A percentile compares a stretch with the other conserved stretches of the same genome.
Conservation (phyloP, 2,888 invertebrate genomes). For the Drosophila mulleri region DNA sequence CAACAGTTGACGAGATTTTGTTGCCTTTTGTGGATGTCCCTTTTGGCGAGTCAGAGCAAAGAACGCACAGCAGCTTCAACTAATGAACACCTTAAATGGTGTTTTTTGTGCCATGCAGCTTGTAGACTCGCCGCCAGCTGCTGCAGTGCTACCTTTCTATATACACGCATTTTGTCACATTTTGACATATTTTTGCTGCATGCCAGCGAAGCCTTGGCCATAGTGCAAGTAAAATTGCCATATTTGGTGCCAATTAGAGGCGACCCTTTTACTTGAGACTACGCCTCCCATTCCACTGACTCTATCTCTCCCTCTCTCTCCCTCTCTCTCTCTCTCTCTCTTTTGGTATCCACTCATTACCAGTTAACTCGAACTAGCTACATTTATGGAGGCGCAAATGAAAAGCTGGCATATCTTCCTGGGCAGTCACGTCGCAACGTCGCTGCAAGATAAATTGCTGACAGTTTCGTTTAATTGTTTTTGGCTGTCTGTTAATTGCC, state of each 20-base stretch:
- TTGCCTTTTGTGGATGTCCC: conserved; percentile 80
- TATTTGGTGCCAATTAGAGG: conserved; percentile 83
- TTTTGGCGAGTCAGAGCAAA: conserved; percentile 30
- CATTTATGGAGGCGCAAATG: conserved; percentile 83
- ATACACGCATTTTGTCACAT: conserved; percentile 80
- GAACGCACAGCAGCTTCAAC: conserved; percentile 33
- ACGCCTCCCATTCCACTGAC: conserved; percentile 5
- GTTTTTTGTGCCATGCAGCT: conserved; percentile 24
- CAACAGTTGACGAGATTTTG: conserved; percentile 82
- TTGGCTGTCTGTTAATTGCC: conserved; percentile 70
- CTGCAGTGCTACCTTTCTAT: conserved; percentile 38
- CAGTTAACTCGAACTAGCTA: conserved; percentile 54
- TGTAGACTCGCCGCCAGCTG: conserved; percentile 23
- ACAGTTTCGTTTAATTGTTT: conserved; percentile 77
- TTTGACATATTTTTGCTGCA: conserved; percentile 77
- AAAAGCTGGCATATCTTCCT: conserved; percentile 68
- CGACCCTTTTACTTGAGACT: conserved; percentile 69
- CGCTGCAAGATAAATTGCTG: conserved; percentile 76
- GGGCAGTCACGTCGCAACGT: conserved; percentile 66
- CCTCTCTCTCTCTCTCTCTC: background rate
- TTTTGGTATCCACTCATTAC: conserved; percentile 42
- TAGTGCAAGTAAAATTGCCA: conserved; percentile 53
- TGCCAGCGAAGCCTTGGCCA: conserved; percentile 48
- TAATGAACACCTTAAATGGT: conserved; percentile 79
- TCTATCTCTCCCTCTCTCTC: background rate